Base-by-base conservation (phyloP, 64 coral and sea anemone genomes). In the Orbicella faveolata region DNA sequence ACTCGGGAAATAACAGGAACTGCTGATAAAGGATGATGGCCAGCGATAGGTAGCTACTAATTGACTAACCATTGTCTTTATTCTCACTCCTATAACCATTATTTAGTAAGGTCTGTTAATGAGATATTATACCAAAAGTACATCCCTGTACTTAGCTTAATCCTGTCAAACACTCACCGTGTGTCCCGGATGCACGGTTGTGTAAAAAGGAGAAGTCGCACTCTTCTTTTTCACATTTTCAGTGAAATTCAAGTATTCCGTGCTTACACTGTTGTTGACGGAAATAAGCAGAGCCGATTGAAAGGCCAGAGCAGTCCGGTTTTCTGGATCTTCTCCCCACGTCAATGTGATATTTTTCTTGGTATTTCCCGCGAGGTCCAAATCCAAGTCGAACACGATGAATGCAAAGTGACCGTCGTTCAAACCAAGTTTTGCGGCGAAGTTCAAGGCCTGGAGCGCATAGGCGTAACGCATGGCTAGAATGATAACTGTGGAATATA, bases 381-480 rank as follows among this genome's bases (percentile, higher is more conserved):
- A 66, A 64, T 96, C 76, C 21, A 93, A 73, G 21, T 92, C 91
- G 73, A 93, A 90, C 52, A 96, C 73, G n/a, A 96, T 96, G 44
- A 96, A 96, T 2, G 88, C 88, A 63, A 88, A 96, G 15, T 66
- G 61, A 37, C 73, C 66, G 35, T 90, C 64, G 70, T 91, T 88
- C 53, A 93, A 87, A 57, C 76, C 87, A n/a, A 96, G 76, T 52
- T 68, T 83, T 25, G 78, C 85, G 1, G 92, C 95, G 73, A 77
- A 90, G 79, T 44, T 76, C 34, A 96, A 2, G 2, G 91, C 78
- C 66, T 94, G 88, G 3, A 83, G 61, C 14, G 77, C 95, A 25
- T 93, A 75, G 17, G 36, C 81, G 84, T 94, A 96, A 62, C 93
- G 72, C 86, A 90, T 96, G 18, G 95, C 95, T 34, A 96, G 52